These are phyloP conservation scores for Papilio demoleus DNA, from an alignment of 2,888 invertebrate genomes.

Conservation along the genomic window DNA sequence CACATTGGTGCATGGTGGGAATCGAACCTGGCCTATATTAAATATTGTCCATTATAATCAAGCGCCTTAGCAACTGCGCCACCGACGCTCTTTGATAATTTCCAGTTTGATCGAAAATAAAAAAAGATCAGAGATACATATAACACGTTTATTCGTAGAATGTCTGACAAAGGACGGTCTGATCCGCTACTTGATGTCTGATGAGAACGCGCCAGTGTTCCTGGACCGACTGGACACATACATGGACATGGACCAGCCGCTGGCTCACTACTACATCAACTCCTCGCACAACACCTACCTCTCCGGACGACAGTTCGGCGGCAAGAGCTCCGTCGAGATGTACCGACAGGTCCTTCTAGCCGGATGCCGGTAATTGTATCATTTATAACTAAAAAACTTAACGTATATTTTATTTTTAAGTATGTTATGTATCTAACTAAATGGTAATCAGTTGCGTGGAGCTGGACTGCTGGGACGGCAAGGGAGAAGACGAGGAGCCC, in stretches of 20 bases:
- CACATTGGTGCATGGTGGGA: no score
- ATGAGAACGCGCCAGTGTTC: constrained; percentile 99
- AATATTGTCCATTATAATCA: no score
- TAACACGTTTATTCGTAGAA: constrained; percentile 70
- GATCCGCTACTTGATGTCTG: constrained; percentile 99
- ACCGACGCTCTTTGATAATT: no score
- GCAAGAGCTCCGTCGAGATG: constrained; percentile 99
- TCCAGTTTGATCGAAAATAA: no score
- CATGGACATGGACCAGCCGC: constrained; percentile 99
- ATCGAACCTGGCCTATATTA: no score
- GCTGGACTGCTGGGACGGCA: constrained; percentile 99
- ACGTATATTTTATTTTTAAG: no score
- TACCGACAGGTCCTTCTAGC: constrained; percentile 98
- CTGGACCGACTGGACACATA: constrained; percentile 98
- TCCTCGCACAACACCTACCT: constrained; percentile 98
- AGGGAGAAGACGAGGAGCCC: constrained; percentile 98
- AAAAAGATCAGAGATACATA: no score
- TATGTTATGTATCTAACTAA: neutral
- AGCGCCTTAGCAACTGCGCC: no score
- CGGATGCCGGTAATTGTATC: constrained; percentile 92
- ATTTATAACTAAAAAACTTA: no score
- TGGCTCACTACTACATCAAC: constrained; percentile 99
- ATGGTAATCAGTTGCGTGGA: constrained; percentile 93
- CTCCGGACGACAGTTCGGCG: constrained; percentile 98
- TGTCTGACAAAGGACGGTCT: constrained; percentile 97